Conservation (phyloP, 1,140 invertebrate genomes). For the Euwallacea similis region DNA sequence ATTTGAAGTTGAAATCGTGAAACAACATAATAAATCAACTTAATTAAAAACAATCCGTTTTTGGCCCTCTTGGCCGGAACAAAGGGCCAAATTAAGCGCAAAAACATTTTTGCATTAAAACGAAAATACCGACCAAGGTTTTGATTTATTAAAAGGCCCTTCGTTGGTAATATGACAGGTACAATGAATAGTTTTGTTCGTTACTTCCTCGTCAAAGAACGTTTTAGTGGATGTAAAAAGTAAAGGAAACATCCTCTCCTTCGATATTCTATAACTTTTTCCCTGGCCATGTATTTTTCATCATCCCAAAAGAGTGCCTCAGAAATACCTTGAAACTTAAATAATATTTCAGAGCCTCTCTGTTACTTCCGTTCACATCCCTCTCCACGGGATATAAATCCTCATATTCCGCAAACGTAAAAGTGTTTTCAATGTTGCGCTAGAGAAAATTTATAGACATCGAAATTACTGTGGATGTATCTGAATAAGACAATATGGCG, state of each 20-base stretch:
- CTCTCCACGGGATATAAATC: not conserved
- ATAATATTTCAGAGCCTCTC: too few relatives aligned
- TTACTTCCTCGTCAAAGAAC: too few relatives aligned
- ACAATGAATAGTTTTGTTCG: too few relatives aligned
- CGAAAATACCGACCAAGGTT: too few relatives aligned
- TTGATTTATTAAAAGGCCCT: too few relatives aligned
- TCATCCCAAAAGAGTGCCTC: too few relatives aligned
- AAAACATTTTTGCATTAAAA: not conserved
- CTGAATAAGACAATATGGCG: conserved; percentile 5
- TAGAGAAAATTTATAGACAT: not conserved
- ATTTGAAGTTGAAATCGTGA: conserved; percentile 23
- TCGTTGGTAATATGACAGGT: too few relatives aligned
- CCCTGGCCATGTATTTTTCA: too few relatives aligned
- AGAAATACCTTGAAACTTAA: too few relatives aligned
- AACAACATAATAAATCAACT: conserved; percentile 29
- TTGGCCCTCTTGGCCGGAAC: conserved; percentile 1
- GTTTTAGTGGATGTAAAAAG: too few relatives aligned
- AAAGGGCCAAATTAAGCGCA: conserved; percentile 24
- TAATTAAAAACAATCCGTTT: conserved; percentile 30
- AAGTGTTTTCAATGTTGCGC: conserved; percentile 3
- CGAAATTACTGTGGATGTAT: not conserved
- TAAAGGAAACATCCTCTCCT: too few relatives aligned
- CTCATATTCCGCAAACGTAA: not conserved
- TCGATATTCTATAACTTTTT: too few relatives aligned
- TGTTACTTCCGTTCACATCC: not conserved